phyloP scores from a whole-genome alignment of 2,888 invertebrate species.

The Diogma glabrata region DNA sequence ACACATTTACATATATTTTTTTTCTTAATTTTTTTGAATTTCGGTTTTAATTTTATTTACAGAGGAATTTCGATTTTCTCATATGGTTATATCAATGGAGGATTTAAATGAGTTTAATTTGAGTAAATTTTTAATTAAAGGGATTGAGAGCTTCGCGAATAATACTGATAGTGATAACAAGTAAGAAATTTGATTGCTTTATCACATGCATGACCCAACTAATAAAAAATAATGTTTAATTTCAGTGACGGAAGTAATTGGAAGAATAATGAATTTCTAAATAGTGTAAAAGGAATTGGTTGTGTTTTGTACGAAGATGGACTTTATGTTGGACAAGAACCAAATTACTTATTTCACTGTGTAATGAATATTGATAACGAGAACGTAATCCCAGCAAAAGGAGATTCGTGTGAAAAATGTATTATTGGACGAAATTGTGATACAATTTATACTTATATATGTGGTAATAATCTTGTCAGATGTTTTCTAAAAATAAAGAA shows the following conservation, averaged over 20 bases:
- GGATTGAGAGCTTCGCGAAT: background rate
- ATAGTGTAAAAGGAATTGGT: background rate
- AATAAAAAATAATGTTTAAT: no score
- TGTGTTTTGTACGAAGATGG: background rate
- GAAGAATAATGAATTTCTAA: conserved; percentile 4
- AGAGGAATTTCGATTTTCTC: conserved; percentile 4
- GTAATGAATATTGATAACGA: no score
- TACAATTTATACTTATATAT: no score
- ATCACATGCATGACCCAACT: no score
- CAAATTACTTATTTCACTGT: no score
- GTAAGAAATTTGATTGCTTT: background rate
- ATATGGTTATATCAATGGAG: background rate
- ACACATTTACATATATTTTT: background rate
- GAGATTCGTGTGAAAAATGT: no score
- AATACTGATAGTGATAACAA: background rate
- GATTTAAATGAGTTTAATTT: background rate
- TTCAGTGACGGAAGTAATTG: background rate
- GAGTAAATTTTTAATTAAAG: conserved; percentile 2
- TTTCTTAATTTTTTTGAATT: background rate
- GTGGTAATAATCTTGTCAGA: no score
- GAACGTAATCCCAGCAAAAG: no score
- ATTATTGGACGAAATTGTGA: no score
- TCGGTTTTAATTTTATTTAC: background rate
- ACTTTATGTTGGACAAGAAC: no score
- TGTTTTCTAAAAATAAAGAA: no score